Base-by-base conservation (phyloP, 1,140 invertebrate species). In the Delia radicum region DNA sequence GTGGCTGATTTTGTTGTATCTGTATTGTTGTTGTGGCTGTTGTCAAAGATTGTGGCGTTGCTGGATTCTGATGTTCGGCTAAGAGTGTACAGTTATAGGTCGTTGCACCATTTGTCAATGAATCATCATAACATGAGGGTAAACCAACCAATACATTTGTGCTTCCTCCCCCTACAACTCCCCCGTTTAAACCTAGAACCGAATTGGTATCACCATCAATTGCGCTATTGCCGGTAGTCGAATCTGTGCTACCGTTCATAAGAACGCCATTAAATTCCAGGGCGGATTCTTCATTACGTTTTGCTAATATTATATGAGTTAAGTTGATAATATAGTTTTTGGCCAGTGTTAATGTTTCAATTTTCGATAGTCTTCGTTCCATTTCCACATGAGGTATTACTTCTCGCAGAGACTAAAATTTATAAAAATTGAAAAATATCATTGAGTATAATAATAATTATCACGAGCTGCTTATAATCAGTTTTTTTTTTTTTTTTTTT, bases 251-350 rank as follows among this genome's bases (percentile, higher is more conserved):
- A 15, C 73, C 48, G 75, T 75, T 74, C 46, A 77, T 61, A 7
- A 77, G 63, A 1, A 77, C 83, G 10, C 80, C 82, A 55, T 83
- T 85, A 0, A 84, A 79, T 71, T 85, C 83, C 79, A 85, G 78
- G 0, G 83, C 83, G 0, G 83, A 80, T 73, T 87, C 86, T 63
- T 87, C 87, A 31, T 87, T 87, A 3, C 87, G 81, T 77, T 87
- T 87, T 24, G 86, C 82, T 74, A 89, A 89, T 84, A 96, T 94
- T 76, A 95, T 93, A 87, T 95, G 95, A 67, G 94, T 95, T 78
- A 96, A 88, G 28, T 94, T 94, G 90, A 94, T 95, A 83, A 96
- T 96, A 87, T 96, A 96, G 88, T 96, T 95, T 87, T 95, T 95
- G 79, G 94, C 94, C 82, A 96, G 86, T 15, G 94, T 95, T 18